Evolutionary conservation across 2,797 vertebrate genomes (phyloP).

Genomic region (Pseudochaenichthys georgianus): DNA sequence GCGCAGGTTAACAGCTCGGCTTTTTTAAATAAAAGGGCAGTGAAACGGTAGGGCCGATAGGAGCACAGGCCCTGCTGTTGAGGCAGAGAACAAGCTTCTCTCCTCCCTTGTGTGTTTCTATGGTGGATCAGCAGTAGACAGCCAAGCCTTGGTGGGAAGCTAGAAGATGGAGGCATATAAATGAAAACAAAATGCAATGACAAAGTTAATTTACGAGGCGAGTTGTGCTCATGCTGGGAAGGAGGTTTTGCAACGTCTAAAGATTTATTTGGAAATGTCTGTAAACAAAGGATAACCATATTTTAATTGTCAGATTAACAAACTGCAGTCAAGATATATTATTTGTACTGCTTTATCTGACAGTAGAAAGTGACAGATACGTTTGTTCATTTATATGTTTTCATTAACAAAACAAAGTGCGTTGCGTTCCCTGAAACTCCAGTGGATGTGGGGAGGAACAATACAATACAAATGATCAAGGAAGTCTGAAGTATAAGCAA

Average conservation of each 20-base stretch:
- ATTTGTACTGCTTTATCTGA: not conserved
- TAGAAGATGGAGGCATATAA: constrained; percentile 22
- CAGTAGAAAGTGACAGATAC: not conserved
- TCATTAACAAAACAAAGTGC: too few species aligned
- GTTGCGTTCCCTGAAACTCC: too few species aligned
- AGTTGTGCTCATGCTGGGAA: constrained; percentile 18
- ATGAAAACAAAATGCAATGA: constrained; percentile 16
- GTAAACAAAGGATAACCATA: not conserved
- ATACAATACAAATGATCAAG: too few species aligned
- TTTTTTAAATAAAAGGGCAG: constrained; percentile 72
- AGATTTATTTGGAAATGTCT: constrained; percentile 18
- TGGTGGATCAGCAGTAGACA: constrained; percentile 10
- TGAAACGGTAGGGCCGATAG: constrained; percentile 45
- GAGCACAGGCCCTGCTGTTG: constrained; percentile 13
- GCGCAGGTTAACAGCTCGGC: constrained; percentile 52
- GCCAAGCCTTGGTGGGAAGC: constrained; percentile 14
- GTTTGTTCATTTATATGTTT: too few species aligned
- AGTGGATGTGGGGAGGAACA: too few species aligned
- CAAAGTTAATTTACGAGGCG: constrained; percentile 33
- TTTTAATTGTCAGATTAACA: constrained; percentile 4
- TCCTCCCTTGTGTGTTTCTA: constrained; percentile 22
- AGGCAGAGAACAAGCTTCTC: constrained; percentile 3
- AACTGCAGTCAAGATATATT: not conserved
- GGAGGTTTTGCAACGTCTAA: constrained; percentile 19
- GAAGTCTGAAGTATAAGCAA: too few species aligned